phyloP scores from a whole-genome alignment of 2,797 vertebrate species.

The Xerus rutilus region DNA sequence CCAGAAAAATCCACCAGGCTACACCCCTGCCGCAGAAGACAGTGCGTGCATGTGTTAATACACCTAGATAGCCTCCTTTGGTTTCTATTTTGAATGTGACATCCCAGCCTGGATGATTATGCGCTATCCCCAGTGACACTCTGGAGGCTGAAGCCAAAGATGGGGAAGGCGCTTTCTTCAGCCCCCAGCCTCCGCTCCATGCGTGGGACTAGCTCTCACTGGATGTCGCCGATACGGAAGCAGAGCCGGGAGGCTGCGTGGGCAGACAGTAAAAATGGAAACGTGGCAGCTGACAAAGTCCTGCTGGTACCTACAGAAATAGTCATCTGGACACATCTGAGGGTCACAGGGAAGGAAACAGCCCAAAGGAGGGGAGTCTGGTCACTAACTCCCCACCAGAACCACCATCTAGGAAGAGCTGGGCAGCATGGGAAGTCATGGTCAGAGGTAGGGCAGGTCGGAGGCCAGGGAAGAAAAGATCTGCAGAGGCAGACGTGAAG shows the following conservation, averaged over 20 bases:
- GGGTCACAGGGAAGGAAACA: too few relatives aligned
- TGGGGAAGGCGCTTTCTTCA: too few relatives aligned
- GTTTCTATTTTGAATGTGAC: not conserved
- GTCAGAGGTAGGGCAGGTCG: not conserved
- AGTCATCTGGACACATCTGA: not conserved
- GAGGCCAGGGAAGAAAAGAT: not conserved
- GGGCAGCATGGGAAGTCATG: not conserved
- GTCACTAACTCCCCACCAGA: not conserved
- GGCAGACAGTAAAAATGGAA: not conserved
- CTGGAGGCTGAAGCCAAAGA: not conserved
- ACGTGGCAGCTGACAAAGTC: not conserved
- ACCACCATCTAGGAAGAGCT: not conserved
- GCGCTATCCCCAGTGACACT: not conserved
- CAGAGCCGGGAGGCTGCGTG: not conserved
- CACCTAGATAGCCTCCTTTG: not conserved
- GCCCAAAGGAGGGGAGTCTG: not conserved
- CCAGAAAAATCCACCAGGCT: too few relatives aligned
- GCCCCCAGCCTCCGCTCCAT: rapidly evolving
- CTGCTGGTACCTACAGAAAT: not conserved
- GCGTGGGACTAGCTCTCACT: not conserved
- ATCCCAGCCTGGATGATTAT: not conserved
- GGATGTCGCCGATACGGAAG: too few relatives aligned
- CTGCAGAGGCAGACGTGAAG: not conserved
- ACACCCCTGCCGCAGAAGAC: too few relatives aligned
- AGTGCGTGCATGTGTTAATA: not conserved